Conservation (phyloP, 2,888 invertebrate species). For the Syrista parreyssii region DNA sequence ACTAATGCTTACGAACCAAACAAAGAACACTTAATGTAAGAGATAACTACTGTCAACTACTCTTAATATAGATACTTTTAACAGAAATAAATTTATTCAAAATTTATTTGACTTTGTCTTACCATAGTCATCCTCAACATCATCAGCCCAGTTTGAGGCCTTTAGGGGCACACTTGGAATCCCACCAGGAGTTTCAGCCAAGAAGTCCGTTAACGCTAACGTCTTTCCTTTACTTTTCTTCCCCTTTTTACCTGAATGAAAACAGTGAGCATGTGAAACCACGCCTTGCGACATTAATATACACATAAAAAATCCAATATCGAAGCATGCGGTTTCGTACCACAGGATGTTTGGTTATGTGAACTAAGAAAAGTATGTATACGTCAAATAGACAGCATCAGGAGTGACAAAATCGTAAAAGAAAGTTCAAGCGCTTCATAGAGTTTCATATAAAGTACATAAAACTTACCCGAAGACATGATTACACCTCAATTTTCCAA, state of each 20-base stretch:
- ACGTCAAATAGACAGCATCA: constrained; percentile 1
- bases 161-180: constrained; percentile 67
- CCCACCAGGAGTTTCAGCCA: constrained; percentile 75
- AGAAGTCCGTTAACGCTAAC: constrained; percentile 83
- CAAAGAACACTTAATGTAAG: too few species aligned
- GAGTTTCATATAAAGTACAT: neutral
- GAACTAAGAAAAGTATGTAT: constrained; percentile 24
- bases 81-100: neutral
- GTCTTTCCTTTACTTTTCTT: constrained; percentile 89
- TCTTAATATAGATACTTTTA: too few species aligned
- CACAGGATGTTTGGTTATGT: constrained; percentile 57
- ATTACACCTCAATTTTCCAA: constrained; percentile 42
- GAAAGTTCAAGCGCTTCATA: neutral
- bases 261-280: constrained; percentile 34
- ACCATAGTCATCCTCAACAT: constrained; percentile 84
- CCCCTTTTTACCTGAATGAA: constrained; percentile 79
- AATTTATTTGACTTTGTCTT: constrained; percentile 60
- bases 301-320: constrained; percentile 34
- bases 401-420: neutral
- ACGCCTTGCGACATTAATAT: neutral
- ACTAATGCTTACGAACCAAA: too few species aligned
- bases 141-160: constrained; percentile 80
- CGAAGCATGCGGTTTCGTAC: constrained; percentile 54
- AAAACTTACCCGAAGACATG: constrained; percentile 56
- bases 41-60: too few species aligned